Conservation (phyloP, 2,888 invertebrate genomes). For the Drosophila borborema region DNA sequence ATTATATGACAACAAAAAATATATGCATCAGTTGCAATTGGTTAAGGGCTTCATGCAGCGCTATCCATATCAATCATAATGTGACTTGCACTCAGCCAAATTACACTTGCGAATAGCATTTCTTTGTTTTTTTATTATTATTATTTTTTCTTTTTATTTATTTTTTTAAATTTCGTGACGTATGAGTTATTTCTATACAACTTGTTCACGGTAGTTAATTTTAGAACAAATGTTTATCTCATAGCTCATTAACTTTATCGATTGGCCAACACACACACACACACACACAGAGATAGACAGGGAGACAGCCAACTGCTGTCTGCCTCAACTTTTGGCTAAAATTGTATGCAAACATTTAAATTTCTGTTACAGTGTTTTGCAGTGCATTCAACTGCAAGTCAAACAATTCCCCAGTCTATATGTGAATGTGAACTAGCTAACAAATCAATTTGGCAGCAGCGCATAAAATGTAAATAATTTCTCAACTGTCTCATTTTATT, state of each 20-base stretch:
- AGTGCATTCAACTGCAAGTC: constrained; percentile 55
- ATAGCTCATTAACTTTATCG: constrained; percentile 76
- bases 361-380: constrained; percentile 1
- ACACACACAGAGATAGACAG: neutral
- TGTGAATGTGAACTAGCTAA: constrained; percentile 24
- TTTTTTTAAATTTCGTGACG: constrained; percentile 2
- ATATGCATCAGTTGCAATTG: neutral
- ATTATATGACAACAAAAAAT: neutral
- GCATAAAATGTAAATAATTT: constrained; percentile 75
- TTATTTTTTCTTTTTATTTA: no score
- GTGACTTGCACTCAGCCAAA: constrained; percentile 36
- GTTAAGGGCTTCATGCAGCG: neutral
- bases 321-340: constrained; percentile 29
- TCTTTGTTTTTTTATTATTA: neutral
- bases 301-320: constrained; percentile 8
- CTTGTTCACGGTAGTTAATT: constrained; percentile 42
- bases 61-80: constrained; percentile 31
- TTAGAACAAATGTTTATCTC: constrained; percentile 44
- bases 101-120: constrained; percentile 13
- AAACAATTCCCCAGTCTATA: constrained; percentile 8
- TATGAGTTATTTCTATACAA: constrained; percentile 44
- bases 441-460: constrained; percentile 63
- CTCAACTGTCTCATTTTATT: constrained; percentile 46
- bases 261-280: constrained; percentile 38
- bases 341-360: constrained; percentile 62